Conservation (phyloP, 2,797 vertebrate species). For the Okamejei kenojei region DNA sequence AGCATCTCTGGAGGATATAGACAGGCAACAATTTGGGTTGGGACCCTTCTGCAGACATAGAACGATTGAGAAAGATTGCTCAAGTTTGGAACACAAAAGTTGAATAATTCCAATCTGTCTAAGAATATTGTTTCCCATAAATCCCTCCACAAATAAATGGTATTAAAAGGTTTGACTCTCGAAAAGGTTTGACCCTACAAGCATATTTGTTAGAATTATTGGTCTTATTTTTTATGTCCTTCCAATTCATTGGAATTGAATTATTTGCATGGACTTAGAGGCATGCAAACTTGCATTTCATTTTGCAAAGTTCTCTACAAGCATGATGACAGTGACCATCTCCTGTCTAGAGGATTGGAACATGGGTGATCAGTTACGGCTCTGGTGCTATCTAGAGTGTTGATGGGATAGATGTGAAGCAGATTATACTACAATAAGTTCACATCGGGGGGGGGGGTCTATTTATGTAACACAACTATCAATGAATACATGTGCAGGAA, state of each 20-base stretch:
- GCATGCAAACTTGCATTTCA: background rate
- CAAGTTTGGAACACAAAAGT: no score
- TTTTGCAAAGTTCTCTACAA: background rate
- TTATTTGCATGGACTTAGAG: background rate
- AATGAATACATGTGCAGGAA: background rate
- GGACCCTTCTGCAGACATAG: no score
- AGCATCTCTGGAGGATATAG: no score
- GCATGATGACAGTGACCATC: background rate
- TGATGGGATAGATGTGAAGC: background rate
- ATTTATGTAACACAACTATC: no score
- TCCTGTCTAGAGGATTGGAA: background rate
- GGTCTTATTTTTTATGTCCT: background rate
- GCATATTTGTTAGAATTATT: background rate
- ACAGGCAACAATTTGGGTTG: no score
- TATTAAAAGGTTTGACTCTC: background rate
- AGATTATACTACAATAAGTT: no score
- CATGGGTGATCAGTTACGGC: background rate
- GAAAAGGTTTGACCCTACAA: no score
- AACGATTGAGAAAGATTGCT: no score
- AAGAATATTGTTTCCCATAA: no score
- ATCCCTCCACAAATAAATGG: background rate
- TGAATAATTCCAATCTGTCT: no score
- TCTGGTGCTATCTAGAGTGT: background rate
- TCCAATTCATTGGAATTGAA: background rate
- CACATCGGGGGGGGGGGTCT: no score